Conservation (phyloP, 2,797 vertebrate genomes). For the Fistularia tabacaria region DNA sequence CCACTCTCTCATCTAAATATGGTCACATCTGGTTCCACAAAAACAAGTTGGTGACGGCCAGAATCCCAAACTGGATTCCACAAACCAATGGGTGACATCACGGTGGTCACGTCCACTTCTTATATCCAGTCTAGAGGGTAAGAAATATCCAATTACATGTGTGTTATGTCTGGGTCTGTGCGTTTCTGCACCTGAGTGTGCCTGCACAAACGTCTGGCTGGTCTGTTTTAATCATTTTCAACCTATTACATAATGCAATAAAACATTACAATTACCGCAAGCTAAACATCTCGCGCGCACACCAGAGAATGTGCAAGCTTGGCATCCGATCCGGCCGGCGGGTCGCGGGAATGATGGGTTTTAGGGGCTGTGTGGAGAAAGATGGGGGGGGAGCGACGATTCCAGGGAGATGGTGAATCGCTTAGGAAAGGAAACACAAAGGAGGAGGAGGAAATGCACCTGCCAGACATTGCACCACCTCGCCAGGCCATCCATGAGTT, state of each 20-base stretch:
- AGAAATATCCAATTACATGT: constrained; percentile 1
- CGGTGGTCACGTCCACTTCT: no score
- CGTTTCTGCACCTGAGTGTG: constrained; percentile 33
- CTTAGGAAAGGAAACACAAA: constrained; percentile 60
- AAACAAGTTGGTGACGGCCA: constrained; percentile 2
- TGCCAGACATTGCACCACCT: constrained; percentile 53
- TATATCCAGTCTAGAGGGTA: no score
- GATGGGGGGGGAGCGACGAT: constrained; percentile 33
- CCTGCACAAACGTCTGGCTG: constrained; percentile 40
- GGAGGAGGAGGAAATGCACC: constrained; percentile 66
- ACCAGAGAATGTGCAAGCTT: constrained; percentile 48
- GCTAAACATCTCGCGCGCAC: constrained; percentile 57
- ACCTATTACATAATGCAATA: constrained; percentile 66
- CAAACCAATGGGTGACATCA: neutral
- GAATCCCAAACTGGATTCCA: neutral
- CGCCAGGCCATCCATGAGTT: constrained; percentile 29
- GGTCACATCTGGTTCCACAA: no score
- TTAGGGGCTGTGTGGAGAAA: constrained; percentile 59
- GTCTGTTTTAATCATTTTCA: constrained; percentile 65
- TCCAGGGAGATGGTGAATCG: constrained; percentile 63
- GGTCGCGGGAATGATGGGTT: constrained; percentile 58
- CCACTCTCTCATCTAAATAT: no score
- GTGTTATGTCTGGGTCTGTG: constrained; percentile 49
- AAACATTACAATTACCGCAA: constrained; percentile 63
- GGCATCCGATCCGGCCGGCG: constrained; percentile 42